Evolutionary conservation across 2,888 invertebrate genomes (phyloP), one percentile per base, ranked within the genome.

Genomic region (Tuberolachnus salignus): DNA sequence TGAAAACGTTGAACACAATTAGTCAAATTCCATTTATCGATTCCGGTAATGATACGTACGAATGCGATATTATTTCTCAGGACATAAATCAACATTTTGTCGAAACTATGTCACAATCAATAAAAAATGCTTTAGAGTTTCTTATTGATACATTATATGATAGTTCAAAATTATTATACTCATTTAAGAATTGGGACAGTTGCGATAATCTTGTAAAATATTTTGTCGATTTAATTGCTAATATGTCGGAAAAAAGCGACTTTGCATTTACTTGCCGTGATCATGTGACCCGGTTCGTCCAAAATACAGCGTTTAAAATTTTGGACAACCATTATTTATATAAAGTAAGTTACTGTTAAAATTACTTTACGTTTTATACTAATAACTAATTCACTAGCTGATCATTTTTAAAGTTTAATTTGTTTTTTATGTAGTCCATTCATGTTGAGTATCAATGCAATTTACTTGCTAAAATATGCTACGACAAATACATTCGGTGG

Each of bases 381-480:
- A 34, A 34, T 34, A 34, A 34, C 6, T 34, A 34, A 34, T 34
- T 34, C n/a, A n/a, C n/a, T n/a, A n/a, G n/a, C n/a, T n/a, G n/a
- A n/a, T n/a, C n/a, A n/a, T n/a, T n/a, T 3, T 21, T 23, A 21
- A 21, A 23, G 19, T 72, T 49, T 21, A 16, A 73, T 11, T 72
- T 1, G 10, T 51, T 34, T 61, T 44, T 57, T 67, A 19, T 67
- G 67, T 46, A 78, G 78, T 59, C 59, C 16, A 49, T 78, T 19
- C 49, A 49, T 34, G 78, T 78, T 11, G 78, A 78, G 19, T 78
- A 78, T 11, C 78, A 78, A 78, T 78, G 78, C 14, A 78, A 78
- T 69, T 59, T 78, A 49, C 59, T 78, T 13, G 59, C 67, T 3
- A 78, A 67, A 16, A 59, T 78, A 46, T 78, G 78, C 1, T 78